Base-by-base conservation (phyloP, 2,113 vertebrate genomes). In the Paradoxurus hermaphroditus region DNA sequence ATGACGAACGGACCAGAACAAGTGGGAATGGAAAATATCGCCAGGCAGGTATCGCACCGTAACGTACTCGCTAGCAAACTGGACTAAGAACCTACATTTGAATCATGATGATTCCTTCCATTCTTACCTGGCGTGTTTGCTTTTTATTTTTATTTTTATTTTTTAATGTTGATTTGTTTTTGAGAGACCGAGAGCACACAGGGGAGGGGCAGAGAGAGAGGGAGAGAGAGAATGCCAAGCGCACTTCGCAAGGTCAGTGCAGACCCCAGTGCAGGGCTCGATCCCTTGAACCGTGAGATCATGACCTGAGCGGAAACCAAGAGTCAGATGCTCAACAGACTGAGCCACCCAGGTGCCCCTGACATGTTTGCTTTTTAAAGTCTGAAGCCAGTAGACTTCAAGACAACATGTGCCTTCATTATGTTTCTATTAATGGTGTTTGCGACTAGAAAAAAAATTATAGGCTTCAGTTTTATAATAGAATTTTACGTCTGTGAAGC, bases 351-450 rank as follows among this genome's bases (percentile, higher is more conserved):
- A 19, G 21, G 56, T 59, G 56, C 56, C 56, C 41, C 29, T 82
- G 89, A 88, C 15, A 3, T 51, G 7, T 89, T 91, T 84, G 2
- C 10, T 85, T 81, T 78, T 77, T 70, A 27, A 93, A 89, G n/a
- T 96, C 49, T 63, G 70, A 95, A 93, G 11, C 41, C 46, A 84
- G 31, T 53, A 75, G 59, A 51, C 41, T 75, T 93, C 5, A 51
- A 84, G 88, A 84, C 14, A 75, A 39, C 44, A 5, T 75, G 39
- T 36, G 1, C 31, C 1, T 67, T 70, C 5, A 44, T 0, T 82
- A 86, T 89, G 89, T 97, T 95, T 68, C 29, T 82, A 15, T 65
- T 46, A 82, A 86, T 89, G 21, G 19, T 91, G 6, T 77, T 85
- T 56, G 39, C 62, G 15, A 89, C 56, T 77, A 51, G 49, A 86